A percentile compares a stretch with the other conserved stretches of the same genome.
Conservation (phyloP, 2,797 vertebrate genomes). For the Cephalopachus bancanus region DNA sequence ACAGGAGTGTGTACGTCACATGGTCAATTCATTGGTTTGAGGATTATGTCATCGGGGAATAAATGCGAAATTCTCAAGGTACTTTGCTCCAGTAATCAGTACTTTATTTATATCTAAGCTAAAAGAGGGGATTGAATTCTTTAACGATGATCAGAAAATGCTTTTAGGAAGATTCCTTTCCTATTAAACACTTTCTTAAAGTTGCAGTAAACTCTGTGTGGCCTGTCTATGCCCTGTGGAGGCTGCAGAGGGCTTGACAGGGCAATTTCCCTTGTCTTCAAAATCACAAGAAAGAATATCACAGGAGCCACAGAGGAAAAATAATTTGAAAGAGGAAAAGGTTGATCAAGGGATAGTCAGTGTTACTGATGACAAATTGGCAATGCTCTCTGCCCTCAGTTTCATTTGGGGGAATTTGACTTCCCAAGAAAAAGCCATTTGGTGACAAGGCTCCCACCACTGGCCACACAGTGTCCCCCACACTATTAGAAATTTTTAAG, state of each 20-base stretch:
- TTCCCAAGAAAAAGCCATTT: background rate
- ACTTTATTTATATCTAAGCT: conserved; percentile 88
- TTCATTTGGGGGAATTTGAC: background rate
- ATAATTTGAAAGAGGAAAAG: conserved; percentile 80
- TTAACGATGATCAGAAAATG: conserved; percentile 86
- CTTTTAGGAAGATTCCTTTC: conserved; percentile 89
- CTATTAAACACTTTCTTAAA: conserved; percentile 83
- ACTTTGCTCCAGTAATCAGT: conserved; percentile 84
- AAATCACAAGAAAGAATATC: conserved; percentile 79
- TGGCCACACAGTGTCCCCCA: background rate
- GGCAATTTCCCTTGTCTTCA: conserved; percentile 75
- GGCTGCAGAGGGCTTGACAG: conserved; percentile 50
- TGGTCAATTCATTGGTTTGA: conserved; percentile 83
- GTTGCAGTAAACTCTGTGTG: conserved; percentile 76
- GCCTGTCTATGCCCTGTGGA: conserved; percentile 36
- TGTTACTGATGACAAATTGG: background rate
- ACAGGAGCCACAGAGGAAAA: conserved; percentile 79
- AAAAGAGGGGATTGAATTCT: conserved; percentile 87
- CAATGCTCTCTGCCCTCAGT: background rate
- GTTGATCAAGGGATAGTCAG: background rate
- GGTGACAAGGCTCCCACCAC: background rate
- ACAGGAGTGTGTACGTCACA: conserved; percentile 82
- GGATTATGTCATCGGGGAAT: conserved; percentile 88
- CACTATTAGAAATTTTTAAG: background rate
- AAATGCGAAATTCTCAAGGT: conserved; percentile 87